Evolutionary conservation across 2,113 vertebrate genomes (phyloP), one percentile per base, ranked within the genome.

Genomic region (Alligator sinensis): DNA sequence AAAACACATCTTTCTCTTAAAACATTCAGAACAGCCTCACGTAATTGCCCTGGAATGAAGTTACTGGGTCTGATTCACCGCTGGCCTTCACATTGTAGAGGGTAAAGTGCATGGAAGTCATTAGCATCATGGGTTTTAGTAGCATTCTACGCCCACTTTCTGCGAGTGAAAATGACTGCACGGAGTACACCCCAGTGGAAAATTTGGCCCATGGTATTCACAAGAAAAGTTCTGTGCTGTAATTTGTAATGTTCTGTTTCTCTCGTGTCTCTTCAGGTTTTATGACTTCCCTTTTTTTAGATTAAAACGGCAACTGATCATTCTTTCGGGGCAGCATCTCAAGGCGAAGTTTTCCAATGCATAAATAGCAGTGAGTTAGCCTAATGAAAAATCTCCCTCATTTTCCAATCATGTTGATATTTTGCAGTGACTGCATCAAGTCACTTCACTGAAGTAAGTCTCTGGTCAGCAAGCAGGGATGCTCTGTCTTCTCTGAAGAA

Each of bases 1-100:
- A 84, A 91, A 95, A 93, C 77, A 92, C 95, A 93, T 58, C 25
- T 68, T 21, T 25, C 11, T 17, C 17, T 87, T 87, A 58, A 93
- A 94, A 88, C 24, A 58, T 80, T 90, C 77, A 79, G 54, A 94
- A 68, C 78, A 80, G 89, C 22, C 24, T 94, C 82, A 92, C 6
- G 22, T 28, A n/a, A 58, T 70, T 0, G 0, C 34, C 90, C 72
- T n/a, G 81, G 62, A 80, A 58, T 82, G 77, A 78, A 89, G 75
- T 81, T 91, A 27, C 25, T 64, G 25, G 74, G 60, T n/a, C 76
- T 94, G 82, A 59, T 93, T 94, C 91, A 81, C 59, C 5, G 3
- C 13, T 12, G 87, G 1, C 1, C 27, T 3, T 9, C 54, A 61
- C 70, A 58, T 70, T 3, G 1, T 38, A 86, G 64, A 92, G 57